Evolutionary conservation across 2,888 invertebrate species (phyloP).

Genomic region (Griposia aprilina): DNA sequence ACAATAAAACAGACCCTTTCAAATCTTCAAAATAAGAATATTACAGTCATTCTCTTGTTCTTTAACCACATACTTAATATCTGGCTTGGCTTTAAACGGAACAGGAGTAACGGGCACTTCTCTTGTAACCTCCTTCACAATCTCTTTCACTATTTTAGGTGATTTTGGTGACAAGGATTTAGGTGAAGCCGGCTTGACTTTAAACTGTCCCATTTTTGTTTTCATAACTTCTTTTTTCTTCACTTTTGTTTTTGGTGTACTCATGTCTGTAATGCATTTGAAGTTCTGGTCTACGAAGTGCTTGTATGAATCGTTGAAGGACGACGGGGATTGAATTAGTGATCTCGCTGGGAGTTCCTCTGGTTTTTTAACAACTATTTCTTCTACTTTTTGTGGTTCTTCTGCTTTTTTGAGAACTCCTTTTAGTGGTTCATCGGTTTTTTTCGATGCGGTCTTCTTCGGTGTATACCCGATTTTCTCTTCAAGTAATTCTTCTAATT

Average conservation of each 20-base stretch:
- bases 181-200: constrained; percentile 61
- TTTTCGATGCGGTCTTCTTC: neutral
- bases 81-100: constrained; percentile 54
- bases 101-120: constrained; percentile 10
- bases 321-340: constrained; percentile 68
- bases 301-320: constrained; percentile 82
- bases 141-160: constrained; percentile 20
- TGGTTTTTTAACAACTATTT: neutral
- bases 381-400: neutral
- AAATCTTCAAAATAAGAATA: constrained; percentile 83
- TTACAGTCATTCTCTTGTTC: constrained; percentile 85
- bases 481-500: constrained; percentile 9
- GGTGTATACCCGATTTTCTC: neutral
- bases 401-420: neutral
- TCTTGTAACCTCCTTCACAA: constrained; percentile 9
- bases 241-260: constrained; percentile 24
- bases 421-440: neutral
- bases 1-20: constrained; percentile 1
- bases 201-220: constrained; percentile 80
- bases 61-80: constrained; percentile 80
- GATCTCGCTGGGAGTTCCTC: constrained; percentile 21
- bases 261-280: constrained; percentile 13
- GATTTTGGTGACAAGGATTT: constrained; percentile 26
- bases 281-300: constrained; percentile 78
- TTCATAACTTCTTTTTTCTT: constrained; percentile 73